Evolutionary conservation across 2,113 vertebrate species (phyloP), one percentile per base, ranked within the genome.

Genomic region (Corythoichthys intestinalis): DNA sequence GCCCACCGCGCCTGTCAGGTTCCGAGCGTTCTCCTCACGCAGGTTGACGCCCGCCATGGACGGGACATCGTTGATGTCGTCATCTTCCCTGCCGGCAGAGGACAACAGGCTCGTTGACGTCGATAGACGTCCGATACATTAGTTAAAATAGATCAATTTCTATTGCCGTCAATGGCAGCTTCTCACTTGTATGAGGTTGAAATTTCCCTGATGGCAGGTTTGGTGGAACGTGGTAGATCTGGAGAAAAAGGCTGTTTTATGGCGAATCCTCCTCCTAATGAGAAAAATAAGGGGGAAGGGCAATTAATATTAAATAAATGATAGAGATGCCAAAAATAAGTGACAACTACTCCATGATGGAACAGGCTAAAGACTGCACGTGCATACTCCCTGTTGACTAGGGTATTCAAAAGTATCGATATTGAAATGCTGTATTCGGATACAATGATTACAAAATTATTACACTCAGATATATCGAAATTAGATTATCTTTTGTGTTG

Each of bases 31-130:
- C 83, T 99, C 96, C 87, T 98, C 97, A 0, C 7, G 92, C 65
- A 99, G 86, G 83, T 90, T 98, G 79, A 98, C 92, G 0, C 95
- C 96, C 49, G 97, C 97, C 96, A 99, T 98, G 75, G 93, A 96
- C 69, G 97, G 91, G 63, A 99, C 96, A 75, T 98, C 96, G 76
- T 96, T 99, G 69, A 98, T 92, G 75, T 98, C 96, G 81, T 99
- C 96, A 72, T 98, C 96, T 41, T 96, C 94, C 85, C 95, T 98
- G 75, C 5, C 2, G 20, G 6, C 17, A 15, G 9, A 6, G 38
- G 59, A 34, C 62, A 2, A 37, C 4, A 11, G 13, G 44, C 34
- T 61, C 20, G 48, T 10, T n/a, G 8, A 9, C 1, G 20, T 10
- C 6, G 50, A 52, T 3, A 1, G 41, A 44, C 41, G 41, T 5